These are phyloP conservation scores for Gasterosteus nipponicus DNA, from an alignment of 2,113 vertebrate species.

Conservation along the genomic window DNA sequence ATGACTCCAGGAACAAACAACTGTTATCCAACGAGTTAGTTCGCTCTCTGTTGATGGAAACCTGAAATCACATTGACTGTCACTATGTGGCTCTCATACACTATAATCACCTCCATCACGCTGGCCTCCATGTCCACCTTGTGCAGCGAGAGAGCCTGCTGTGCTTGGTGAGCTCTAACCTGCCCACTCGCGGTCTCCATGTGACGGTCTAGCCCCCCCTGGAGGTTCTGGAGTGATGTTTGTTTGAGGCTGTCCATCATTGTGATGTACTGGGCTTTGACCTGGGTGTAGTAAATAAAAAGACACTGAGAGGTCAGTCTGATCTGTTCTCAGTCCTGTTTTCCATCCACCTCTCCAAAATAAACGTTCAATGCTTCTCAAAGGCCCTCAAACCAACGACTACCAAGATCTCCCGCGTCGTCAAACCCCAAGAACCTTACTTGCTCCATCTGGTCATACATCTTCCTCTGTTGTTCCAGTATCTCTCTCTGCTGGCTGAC, in stretches of 20 bases:
- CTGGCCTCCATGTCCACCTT: constrained; percentile 88
- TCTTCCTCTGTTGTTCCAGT: constrained; percentile 87
- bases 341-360: constrained; percentile 3
- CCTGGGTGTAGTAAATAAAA: constrained; percentile 36
- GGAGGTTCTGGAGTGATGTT: constrained; percentile 82
- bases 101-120: constrained; percentile 77
- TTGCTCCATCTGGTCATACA: constrained; percentile 87
- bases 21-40: background rate
- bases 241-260: constrained; percentile 85
- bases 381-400: background rate
- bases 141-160: constrained; percentile 84
- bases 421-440: constrained; percentile 45
- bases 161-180: constrained; percentile 78
- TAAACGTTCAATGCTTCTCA: background rate
- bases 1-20: background rate
- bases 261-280: constrained; percentile 84
- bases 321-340: no score
- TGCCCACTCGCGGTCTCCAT: constrained; percentile 81
- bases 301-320: background rate
- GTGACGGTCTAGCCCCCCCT: constrained; percentile 82
- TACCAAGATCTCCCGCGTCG: background rate
- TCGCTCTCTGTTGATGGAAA: background rate
- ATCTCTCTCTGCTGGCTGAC: constrained; percentile 85
- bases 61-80: background rate
- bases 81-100: background rate